Evolutionary conservation across 2,797 vertebrate species (phyloP).

Genomic region (Hirundo rustica): DNA sequence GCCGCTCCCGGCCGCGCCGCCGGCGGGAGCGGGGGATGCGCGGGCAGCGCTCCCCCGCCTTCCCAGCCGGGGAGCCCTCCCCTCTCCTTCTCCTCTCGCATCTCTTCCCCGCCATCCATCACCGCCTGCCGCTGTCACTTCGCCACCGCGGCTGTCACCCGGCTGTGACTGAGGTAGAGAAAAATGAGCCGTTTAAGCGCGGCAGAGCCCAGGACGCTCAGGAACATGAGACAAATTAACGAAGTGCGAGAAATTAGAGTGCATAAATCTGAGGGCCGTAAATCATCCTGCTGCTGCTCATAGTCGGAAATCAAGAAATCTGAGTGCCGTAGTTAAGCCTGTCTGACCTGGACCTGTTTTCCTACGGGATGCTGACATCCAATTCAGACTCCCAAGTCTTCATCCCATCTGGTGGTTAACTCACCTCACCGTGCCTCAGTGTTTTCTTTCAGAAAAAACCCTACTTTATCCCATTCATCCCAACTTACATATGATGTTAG

Average conservation of each 20-base stretch:
- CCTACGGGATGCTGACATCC: background rate
- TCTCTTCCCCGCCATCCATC: background rate
- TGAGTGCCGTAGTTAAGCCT: background rate
- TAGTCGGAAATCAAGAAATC: background rate
- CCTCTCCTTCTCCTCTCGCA: background rate
- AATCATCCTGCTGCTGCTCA: background rate
- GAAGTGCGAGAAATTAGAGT: slow-evolving; percentile 7
- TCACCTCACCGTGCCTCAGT: background rate
- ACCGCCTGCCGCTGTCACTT: background rate
- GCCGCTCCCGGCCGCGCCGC: no score
- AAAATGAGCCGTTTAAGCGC: background rate
- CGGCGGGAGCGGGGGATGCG: no score
- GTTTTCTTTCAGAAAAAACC: background rate
- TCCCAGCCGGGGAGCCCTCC: background rate
- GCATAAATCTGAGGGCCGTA: slow-evolving; percentile 21
- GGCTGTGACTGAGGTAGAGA: background rate
- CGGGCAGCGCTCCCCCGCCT: background rate
- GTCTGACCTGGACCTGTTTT: background rate
- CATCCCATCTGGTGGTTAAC: background rate
- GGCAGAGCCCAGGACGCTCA: background rate
- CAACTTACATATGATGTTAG: rapidly evolving
- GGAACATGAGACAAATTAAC: slow-evolving; percentile 18
- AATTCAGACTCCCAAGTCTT: background rate
- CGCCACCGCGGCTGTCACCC: background rate
- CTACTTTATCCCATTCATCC: background rate